Evolutionary conservation across 2,888 invertebrate species (phyloP), one percentile per base, ranked within the genome.

Genomic region (Drosophila birchii): DNA sequence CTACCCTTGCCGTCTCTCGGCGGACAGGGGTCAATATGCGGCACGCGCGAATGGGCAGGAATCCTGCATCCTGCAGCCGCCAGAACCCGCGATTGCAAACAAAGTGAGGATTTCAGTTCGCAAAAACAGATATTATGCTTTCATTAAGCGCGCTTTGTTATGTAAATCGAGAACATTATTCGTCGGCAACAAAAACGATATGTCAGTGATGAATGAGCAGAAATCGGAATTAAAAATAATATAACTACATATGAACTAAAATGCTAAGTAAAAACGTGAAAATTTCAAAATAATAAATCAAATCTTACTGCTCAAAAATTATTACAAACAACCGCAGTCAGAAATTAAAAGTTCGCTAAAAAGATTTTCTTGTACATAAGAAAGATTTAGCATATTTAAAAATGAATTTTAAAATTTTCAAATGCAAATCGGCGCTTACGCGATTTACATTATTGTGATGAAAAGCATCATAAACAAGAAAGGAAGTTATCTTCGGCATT

Each of bases 121-220:
- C 49, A 59, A 60, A 56, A 74, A 55, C 36, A 55, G 29, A 45
- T 64, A 57, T 66, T 66, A 58, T 59, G 47, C 55, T 63, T 70
- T 55, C 61, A 79, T 77, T 80, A 78, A 32, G 23, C 23, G 11
- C 14, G 60, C 60, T 70, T 78, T 78, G 69, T 79, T 77, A 78
- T 78, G 78, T 74, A 74, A 80, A 78, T 78, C 54, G 18, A 36
- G 39, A 41, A 29, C 62, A 38, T 47, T 29, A 32, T 56, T 63
- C 54, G 38, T 45, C 54, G 6, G 18, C 16, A 63, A 70, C 51
- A 62, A 55, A 45, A 12, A n/a, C 16, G 18, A 34, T 36, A 43
- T 36, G 26, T 34, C 26, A 20, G 14, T 29, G 26, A 20, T 26
- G 11, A 16, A 9, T 11, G 29, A 18, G 14, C n/a, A 16, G 20